Conservation (phyloP, 2,888 invertebrate genomes). For the Drosophila falleni region DNA sequence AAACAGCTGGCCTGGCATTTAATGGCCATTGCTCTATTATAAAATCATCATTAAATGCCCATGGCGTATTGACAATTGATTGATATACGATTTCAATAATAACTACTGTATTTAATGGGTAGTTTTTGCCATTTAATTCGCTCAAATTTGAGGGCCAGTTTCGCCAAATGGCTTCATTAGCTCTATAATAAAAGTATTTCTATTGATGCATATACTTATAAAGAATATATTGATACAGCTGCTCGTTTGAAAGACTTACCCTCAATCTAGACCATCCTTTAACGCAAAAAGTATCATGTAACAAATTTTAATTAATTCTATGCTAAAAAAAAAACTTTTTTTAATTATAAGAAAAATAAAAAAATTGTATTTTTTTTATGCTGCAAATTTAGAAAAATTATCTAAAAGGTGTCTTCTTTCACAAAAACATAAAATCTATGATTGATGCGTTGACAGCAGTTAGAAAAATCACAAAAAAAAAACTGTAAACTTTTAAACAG, state of each 20-base stretch:
- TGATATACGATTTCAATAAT: constrained; percentile 56
- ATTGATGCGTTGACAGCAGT: constrained; percentile 66
- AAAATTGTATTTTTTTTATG: background rate
- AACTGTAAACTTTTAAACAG: constrained; percentile 51
- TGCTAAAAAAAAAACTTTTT: constrained; percentile 41
- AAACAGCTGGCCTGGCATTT: constrained; percentile 56
- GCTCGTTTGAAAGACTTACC: constrained; percentile 22
- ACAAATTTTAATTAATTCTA: constrained; percentile 60
- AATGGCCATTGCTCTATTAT: constrained; percentile 56
- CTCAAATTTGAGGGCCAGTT: constrained; percentile 33
- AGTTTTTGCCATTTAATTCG: constrained; percentile 20
- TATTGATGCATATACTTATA: background rate
- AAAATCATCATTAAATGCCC: constrained; percentile 56
- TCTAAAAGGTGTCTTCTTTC: constrained; percentile 61
- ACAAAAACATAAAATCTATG: constrained; percentile 69
- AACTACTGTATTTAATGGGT: constrained; percentile 10
- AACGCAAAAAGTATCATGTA: constrained; percentile 57
- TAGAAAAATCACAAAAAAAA: constrained; percentile 31
- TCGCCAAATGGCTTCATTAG: constrained; percentile 53
- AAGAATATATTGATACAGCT: constrained; percentile 30
- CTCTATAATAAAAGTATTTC: constrained; percentile 9
- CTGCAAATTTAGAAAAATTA: constrained; percentile 17
- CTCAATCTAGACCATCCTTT: constrained; percentile 11
- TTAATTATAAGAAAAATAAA: constrained; percentile 3
- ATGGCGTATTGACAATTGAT: constrained; percentile 63